Conservation (phyloP, 2,797 vertebrate species). For the Bradypus variegatus region DNA sequence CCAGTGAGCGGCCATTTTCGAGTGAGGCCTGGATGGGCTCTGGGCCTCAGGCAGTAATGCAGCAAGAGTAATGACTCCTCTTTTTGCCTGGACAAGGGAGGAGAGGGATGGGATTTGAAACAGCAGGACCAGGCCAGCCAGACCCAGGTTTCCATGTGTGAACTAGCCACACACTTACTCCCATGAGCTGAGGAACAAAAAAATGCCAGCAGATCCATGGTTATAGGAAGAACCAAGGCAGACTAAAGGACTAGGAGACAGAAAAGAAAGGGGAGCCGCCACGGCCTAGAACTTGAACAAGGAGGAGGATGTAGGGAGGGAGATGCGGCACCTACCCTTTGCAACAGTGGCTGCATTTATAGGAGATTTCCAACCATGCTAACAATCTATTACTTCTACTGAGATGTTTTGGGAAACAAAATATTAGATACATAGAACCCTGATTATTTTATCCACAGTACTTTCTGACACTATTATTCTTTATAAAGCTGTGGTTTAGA, state of each 20-base stretch:
- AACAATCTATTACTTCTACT: neutral
- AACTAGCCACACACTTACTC: neutral
- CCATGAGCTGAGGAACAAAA: neutral
- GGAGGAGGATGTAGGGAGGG: too few relatives aligned
- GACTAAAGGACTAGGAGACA: neutral
- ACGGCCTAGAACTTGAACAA: neutral
- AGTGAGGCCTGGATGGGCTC: neutral
- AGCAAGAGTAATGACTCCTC: neutral
- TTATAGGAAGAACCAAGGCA: neutral
- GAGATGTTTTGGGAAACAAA: constrained; percentile 6
- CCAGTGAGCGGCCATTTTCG: neutral
- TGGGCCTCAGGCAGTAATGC: neutral
- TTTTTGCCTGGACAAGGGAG: neutral
- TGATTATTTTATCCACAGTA: neutral
- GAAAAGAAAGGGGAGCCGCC: neutral
- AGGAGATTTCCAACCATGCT: neutral
- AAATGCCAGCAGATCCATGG: neutral
- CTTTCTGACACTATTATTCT: neutral
- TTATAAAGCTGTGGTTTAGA: neutral
- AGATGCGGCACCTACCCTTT: neutral
- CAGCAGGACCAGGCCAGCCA: neutral
- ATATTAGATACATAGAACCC: neutral
- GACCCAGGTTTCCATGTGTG: neutral
- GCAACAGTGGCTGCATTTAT: neutral
- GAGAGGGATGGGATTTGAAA: neutral